Evolutionary conservation across 2,888 invertebrate species (phyloP).

Genomic region (Lomographa bimaculata): DNA sequence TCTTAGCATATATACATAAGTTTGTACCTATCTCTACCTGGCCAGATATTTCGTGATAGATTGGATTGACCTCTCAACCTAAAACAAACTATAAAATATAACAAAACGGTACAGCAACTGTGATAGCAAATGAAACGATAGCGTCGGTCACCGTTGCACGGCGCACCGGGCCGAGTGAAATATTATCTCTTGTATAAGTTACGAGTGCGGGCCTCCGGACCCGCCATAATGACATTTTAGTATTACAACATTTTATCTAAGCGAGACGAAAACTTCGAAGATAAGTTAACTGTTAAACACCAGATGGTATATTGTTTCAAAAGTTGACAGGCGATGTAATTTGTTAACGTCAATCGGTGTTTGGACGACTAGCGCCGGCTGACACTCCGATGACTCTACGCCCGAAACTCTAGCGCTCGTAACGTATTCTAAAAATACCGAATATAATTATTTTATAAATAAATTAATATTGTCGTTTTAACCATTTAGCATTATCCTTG

Average conservation of each 20-base stretch:
- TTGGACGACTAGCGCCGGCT: conserved; percentile 41
- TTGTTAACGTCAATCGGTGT: conserved; percentile 74
- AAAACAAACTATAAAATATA: conserved; percentile 74
- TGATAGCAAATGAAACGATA: conserved; percentile 69
- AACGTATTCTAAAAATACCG: conserved; percentile 70
- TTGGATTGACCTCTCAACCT: conserved; percentile 75
- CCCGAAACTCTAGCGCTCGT: conserved; percentile 44
- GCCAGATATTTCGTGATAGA: conserved; percentile 56
- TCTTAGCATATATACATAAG: too few relatives aligned
- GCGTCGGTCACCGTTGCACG: conserved; percentile 38
- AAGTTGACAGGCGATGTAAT: conserved; percentile 78
- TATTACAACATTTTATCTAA: conserved; percentile 81
- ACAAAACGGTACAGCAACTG: conserved; percentile 74
- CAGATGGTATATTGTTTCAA: conserved; percentile 83
- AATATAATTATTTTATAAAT: too few relatives aligned
- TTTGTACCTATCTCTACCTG: too few relatives aligned
- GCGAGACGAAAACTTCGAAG: conserved; percentile 76
- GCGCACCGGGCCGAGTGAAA: conserved; percentile 59
- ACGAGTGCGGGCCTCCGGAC: conserved; percentile 63
- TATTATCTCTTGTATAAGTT: conserved; percentile 71
- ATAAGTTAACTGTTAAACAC: conserved; percentile 81
- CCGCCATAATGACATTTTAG: conserved; percentile 81
- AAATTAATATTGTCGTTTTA: too few relatives aligned
- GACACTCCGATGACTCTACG: conserved; percentile 44
- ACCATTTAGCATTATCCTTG: too few relatives aligned